A percentile compares a stretch with the other conserved stretches of the same genome.
Evolutionary conservation across 2,888 invertebrate species (phyloP).

Genomic region (Drosophila macrospina): DNA sequence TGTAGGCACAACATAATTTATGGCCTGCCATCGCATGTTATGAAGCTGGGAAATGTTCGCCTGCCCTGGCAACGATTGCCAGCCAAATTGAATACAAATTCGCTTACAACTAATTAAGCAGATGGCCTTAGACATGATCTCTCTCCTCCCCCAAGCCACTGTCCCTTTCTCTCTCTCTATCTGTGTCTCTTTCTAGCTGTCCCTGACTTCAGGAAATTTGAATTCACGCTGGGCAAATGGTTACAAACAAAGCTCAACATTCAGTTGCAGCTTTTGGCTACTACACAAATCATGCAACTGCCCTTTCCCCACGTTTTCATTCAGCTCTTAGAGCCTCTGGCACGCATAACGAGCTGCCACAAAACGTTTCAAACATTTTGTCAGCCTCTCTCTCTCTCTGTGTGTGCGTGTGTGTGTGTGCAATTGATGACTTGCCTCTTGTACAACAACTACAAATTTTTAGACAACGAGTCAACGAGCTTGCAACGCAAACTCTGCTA

Average conservation of each 20-base stretch:
- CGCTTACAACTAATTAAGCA: slow-evolving; percentile 75
- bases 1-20: slow-evolving; percentile 78
- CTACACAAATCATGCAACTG: slow-evolving; percentile 20
- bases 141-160: background rate
- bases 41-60: slow-evolving; percentile 32
- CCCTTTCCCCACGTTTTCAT: background rate
- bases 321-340: slow-evolving; percentile 15
- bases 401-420: slow-evolving; percentile 7
- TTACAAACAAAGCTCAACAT: slow-evolving; percentile 12
- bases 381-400: background rate
- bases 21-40: slow-evolving; percentile 66
- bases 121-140: slow-evolving; percentile 29
- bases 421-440: slow-evolving; percentile 41
- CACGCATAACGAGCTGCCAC: slow-evolving; percentile 45
- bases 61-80: slow-evolving; percentile 4
- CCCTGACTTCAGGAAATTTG: slow-evolving; percentile 22
- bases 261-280: slow-evolving; percentile 15
- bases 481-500: slow-evolving; percentile 5
- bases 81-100: slow-evolving; percentile 75
- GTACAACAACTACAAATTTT: slow-evolving; percentile 5
- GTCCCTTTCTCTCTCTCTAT: background rate
- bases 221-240: slow-evolving; percentile 16
- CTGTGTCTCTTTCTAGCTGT: background rate
- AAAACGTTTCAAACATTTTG: slow-evolving; percentile 59
- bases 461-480: slow-evolving; percentile 21